These are phyloP conservation scores for Osmerus mordax DNA, from an alignment of 2,113 vertebrate genomes.

Conservation along the genomic window DNA sequence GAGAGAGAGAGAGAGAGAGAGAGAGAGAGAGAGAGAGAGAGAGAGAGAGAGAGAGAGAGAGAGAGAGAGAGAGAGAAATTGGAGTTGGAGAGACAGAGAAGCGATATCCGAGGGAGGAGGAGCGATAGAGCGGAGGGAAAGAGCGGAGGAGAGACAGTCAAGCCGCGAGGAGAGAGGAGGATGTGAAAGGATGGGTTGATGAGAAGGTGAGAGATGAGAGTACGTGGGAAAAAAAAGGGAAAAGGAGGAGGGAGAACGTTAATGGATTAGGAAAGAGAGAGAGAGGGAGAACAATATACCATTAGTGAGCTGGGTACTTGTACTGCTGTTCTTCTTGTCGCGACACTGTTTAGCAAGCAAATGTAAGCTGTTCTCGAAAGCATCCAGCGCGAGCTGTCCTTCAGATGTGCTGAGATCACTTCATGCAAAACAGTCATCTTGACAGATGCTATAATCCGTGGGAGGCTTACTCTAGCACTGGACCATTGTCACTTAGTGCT, in stretches of 20 bases:
- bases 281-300: neutral
- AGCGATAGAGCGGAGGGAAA: neutral
- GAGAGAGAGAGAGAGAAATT: neutral
- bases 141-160: neutral
- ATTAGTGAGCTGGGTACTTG: neutral
- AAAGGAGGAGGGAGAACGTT: neutral
- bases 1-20: neutral
- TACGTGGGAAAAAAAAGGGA: neutral
- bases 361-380: neutral
- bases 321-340: neutral
- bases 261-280: neutral
- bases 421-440: slow-evolving; percentile 9
- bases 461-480: slow-evolving; percentile 3
- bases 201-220: neutral
- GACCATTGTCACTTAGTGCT: neutral
- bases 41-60: slow-evolving; percentile 2
- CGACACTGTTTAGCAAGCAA: neutral
- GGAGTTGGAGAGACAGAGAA: slow-evolving; percentile 3
- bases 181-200: neutral
- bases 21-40: neutral
- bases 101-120: neutral
- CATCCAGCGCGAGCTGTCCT: neutral
- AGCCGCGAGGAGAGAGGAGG: neutral
- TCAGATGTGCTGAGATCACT: slow-evolving; percentile 16
- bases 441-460: slow-evolving; percentile 23